Evolutionary conservation across 64 coral and sea anemone genomes (phyloP), one percentile per base, ranked within the genome.

Genomic region (Pocillopora verrucosa): DNA sequence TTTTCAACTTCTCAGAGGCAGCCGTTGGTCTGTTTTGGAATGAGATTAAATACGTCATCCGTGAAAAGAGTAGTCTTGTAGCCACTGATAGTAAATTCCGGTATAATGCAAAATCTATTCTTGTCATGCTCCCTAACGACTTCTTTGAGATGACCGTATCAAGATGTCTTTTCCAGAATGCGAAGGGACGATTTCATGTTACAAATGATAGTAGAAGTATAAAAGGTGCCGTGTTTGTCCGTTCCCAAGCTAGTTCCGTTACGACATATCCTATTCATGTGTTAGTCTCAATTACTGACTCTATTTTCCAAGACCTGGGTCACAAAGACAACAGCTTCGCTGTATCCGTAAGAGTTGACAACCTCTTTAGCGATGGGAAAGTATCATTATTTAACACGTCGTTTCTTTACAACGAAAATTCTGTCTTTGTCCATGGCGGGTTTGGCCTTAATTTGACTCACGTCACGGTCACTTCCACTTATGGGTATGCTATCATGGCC

Each of bases 161-260:
- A 10, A 36, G 80, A 22, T 83, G 80, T 22, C 13, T 68, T n/a
- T 83, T 83, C 17, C 0, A 10, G 61, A 61, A 61, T 25, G n/a
- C 19, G 11, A 10, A 37, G 36, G 80, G 80, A 16, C 35, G 61
- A 20, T 83, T 20, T 36, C 17, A 83, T 65, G 36, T 38, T 10
- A 65, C 1, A 13, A 19, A 13, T 1, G 34, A 45, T 16, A 0
- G 2, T 41, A 83, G 34, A 67, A 41, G 11, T 1, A 20, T 30
- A 51, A 15, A 0, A 35, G 80, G 60, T 12, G 16, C 80, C 34
- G 80, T 83, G 0, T 83, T n/a, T 14, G 25, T 83, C 10, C 19
- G 4, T 13, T 65, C 61, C 9, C 3, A 9, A 15, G 6, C 26
- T 14, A 14, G 0, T 7, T 0, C 0, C 0, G 2, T 35, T 17